Conservation (phyloP, 2,113 vertebrate genomes). For the Ascaphus truei region DNA sequence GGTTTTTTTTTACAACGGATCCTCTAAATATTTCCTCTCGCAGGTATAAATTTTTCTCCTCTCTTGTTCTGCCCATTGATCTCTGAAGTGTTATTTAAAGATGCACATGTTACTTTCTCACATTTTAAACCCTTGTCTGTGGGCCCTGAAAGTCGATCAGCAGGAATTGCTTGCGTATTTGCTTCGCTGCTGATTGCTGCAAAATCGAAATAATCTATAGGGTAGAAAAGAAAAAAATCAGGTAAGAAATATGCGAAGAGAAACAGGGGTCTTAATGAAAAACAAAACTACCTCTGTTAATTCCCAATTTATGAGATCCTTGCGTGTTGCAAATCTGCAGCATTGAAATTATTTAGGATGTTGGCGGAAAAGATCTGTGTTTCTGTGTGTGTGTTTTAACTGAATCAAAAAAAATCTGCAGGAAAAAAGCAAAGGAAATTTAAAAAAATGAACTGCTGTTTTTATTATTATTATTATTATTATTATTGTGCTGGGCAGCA, state of each 20-base stretch:
- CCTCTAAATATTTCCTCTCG: no score
- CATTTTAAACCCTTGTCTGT: conserved; percentile 63
- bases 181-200: conserved; percentile 56
- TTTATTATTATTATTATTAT: no score
- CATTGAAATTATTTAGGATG: no score
- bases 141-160: conserved; percentile 59
- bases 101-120: conserved; percentile 61
- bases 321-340: no score
- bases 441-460: no score
- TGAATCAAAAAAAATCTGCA: no score
- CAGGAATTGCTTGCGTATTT: conserved; percentile 61
- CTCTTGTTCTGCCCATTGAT: conserved; percentile 41
- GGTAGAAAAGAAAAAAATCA: conserved; percentile 45
- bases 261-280: conserved; percentile 42
- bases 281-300: background rate
- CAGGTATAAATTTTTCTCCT: background rate
- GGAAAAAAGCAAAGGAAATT: no score
- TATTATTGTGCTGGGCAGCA: no score
- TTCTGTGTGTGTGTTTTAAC: no score
- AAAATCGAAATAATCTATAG: conserved; percentile 59
- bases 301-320: no score
- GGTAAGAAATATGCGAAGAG: conserved; percentile 45
- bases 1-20: no score
- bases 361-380: no score
- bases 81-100: conserved; percentile 61